phyloP scores from a whole-genome alignment of 2,797 vertebrate species.

The Hippocampus kuda region DNA sequence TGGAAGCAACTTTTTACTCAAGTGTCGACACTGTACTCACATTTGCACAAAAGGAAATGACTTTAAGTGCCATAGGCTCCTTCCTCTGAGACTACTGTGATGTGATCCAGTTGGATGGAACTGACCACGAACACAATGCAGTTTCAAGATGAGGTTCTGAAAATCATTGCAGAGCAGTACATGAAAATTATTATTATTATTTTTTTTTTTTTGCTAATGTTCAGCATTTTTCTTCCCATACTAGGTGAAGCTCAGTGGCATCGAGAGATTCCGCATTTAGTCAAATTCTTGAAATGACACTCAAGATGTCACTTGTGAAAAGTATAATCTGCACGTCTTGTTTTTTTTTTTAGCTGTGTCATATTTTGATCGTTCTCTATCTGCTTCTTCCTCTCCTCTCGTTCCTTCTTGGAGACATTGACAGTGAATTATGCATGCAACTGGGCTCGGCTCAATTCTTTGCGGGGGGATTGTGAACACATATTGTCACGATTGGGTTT shows the following conservation, averaged over 20 bases:
- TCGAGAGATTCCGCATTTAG: neutral
- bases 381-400: conserved; percentile 10
- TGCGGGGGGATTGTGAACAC: conserved; percentile 48
- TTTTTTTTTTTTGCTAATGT: neutral
- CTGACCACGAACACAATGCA: neutral
- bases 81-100: neutral
- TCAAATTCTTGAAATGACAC: neutral
- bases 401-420: conserved; percentile 41
- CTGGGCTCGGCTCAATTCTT: conserved; percentile 46
- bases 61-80: neutral
- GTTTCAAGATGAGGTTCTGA: neutral
- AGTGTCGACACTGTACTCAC: too few species aligned
- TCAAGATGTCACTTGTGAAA: neutral
- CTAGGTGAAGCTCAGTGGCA: neutral
- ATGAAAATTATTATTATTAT: neutral
- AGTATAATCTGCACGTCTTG: neutral
- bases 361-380: neutral
- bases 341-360: neutral
- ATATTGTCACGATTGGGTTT: conserved; percentile 53
- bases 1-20: too few species aligned
- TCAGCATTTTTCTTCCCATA: neutral
- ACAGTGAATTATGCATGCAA: conserved; percentile 62
- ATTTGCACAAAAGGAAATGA: neutral
- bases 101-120: neutral
- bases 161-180: conserved; percentile 4